phyloP scores from a whole-genome alignment of 2,113 vertebrate genomes.

The Corythaeola cristata region DNA sequence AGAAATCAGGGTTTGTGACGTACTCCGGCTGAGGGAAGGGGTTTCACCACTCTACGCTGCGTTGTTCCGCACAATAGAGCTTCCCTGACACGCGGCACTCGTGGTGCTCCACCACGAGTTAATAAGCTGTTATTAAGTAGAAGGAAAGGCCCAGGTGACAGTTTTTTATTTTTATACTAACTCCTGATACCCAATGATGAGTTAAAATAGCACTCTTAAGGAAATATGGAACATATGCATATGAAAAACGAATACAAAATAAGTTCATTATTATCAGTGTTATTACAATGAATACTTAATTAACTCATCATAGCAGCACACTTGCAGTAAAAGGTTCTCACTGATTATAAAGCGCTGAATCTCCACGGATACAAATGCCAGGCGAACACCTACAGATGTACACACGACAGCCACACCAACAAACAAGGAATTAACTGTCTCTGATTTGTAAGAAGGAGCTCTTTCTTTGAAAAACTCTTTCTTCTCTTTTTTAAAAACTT shows the following conservation, averaged over 20 bases:
- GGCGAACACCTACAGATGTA: neutral
- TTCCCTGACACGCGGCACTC: accelerated
- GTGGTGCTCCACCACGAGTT: neutral
- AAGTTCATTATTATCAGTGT: conserved; percentile 6
- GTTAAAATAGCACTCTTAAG: neutral
- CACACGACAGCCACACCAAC: neutral
- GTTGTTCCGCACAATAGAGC: accelerated
- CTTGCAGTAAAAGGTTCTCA: neutral
- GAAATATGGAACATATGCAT: neutral
- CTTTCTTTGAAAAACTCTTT: neutral
- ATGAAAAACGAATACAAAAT: neutral
- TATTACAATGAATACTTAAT: conserved; percentile 49
- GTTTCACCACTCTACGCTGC: accelerated
- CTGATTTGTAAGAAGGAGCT: neutral
- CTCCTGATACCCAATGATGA: neutral
- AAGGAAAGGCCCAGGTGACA: neutral
- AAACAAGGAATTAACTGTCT: neutral
- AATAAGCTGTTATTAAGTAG: neutral
- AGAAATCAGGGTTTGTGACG: accelerated
- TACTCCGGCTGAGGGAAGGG: accelerated
- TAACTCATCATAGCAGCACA: neutral
- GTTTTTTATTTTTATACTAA: neutral
- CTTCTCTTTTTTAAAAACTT: neutral
- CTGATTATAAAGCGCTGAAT: conserved; percentile 38
- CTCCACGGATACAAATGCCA: neutral